Percentiles rank a stretch among this genome's conserved stretches.
phyloP scores from a whole-genome alignment of 1,140 invertebrate genomes.

The Geopemphigus sp. region DNA sequence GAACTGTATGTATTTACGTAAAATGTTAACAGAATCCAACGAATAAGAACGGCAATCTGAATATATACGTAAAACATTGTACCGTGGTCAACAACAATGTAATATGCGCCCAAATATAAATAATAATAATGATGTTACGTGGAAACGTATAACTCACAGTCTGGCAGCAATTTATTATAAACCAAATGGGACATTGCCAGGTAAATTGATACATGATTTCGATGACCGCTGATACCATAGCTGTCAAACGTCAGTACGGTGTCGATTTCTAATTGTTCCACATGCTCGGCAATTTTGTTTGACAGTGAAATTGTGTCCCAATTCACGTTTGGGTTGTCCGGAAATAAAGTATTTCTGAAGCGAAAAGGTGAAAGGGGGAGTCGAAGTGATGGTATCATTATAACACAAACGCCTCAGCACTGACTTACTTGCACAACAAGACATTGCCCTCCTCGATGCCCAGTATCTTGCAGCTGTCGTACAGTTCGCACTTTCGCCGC shows the following conservation, averaged over 20 bases:
- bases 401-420: no score
- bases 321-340: conserved; percentile 69
- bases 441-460: conserved; percentile 77
- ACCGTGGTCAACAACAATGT: neutral
- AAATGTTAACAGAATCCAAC: conserved; percentile 77
- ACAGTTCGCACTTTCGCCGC: conserved; percentile 72
- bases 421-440: conserved; percentile 58
- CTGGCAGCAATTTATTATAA: conserved; percentile 70
- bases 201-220: conserved; percentile 83
- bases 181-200: conserved; percentile 74
- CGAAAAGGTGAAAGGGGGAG: no score
- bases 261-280: conserved; percentile 74
- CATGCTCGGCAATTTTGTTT: conserved; percentile 67
- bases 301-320: conserved; percentile 76
- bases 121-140: no score
- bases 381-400: no score
- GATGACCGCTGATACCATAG: conserved; percentile 82
- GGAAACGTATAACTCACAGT: no score
- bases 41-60: conserved; percentile 75
- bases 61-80: conserved; percentile 54
- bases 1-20: conserved; percentile 82
- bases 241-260: conserved; percentile 84
- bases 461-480: conserved; percentile 70
- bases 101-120: no score
- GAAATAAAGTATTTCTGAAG: conserved; percentile 65